Base-by-base conservation (phyloP, 2,113 vertebrate species). In the Nannospalax galili region DNA sequence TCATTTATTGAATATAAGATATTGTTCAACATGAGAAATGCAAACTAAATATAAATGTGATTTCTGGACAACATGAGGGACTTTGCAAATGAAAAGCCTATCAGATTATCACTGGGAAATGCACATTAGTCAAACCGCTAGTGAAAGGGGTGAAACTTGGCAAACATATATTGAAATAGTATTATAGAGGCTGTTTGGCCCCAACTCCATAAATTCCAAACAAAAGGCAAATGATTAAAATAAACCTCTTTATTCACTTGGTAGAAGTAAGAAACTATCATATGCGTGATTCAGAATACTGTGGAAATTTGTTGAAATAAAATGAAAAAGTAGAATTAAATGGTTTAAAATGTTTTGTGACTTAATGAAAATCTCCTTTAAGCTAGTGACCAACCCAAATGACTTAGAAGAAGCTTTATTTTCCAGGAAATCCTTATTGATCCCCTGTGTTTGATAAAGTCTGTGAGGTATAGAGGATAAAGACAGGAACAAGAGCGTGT, bases 211-310 rank as follows among this genome's bases (percentile, higher is more conserved):
- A 62, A 94, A 15, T 20, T 7, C 30, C 58, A 86, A 69, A 92
- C 48, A 19, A 78, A 90, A 96, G 67, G 32, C 37, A 80, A 81
- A 67, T 85, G 16, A 32, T 94, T 90, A n/a, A 16, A 90, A 79
- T 93, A 90, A 93, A 69, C 86, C 56, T 73, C 75, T 88, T 90
- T 48, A 52, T 78, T 90, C 77, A 52, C 60, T 88, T 56, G 28
- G 17, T 20, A 82, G 82, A 11, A 64, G 58, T 85, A 92, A 87
- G 35, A 28, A 90, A 67, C 28, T 77, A 15, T n/a, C 56, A 42
- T 28, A 5, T 42, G 79, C 85, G 9, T 80, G 35, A 88, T 65
- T 10, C 64, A 74, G 81, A 93, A 72, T 56, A 94, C 26, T 84
- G 77, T 65, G 72, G 37, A 19, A 30, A 82, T 67, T 37, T 72